phyloP scores from a whole-genome alignment of 2,797 vertebrate species.

The Rhinatrema bivittatum region DNA sequence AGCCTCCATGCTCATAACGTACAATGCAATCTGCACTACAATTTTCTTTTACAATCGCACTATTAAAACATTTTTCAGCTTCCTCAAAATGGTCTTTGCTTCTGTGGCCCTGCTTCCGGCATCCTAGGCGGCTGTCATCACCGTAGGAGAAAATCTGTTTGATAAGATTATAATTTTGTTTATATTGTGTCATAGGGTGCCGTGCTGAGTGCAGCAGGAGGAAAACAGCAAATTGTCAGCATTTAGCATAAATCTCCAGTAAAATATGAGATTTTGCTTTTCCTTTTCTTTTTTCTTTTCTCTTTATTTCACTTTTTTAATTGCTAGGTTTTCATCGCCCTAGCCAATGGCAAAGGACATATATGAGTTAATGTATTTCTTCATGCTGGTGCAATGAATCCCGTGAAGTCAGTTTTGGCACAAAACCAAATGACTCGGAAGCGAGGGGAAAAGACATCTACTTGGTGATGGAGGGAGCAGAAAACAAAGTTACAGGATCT shows the following conservation, averaged over 20 bases:
- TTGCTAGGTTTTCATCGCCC: too few relatives aligned
- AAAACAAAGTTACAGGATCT: too few relatives aligned
- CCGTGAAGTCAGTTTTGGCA: too few relatives aligned
- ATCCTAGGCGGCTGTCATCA: too few relatives aligned
- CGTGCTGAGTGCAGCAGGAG: constrained; percentile 32
- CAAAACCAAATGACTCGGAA: too few relatives aligned
- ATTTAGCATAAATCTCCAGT: constrained; percentile 18
- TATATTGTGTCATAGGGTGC: constrained; percentile 50
- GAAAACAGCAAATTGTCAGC: constrained; percentile 44
- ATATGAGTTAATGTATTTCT: too few relatives aligned
- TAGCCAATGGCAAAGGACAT: too few relatives aligned
- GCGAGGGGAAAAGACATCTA: too few relatives aligned
- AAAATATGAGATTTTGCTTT: constrained; percentile 19
- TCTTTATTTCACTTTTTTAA: too few relatives aligned
- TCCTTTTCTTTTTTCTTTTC: constrained; percentile 4
- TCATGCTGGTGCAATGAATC: too few relatives aligned
- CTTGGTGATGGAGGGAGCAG: too few relatives aligned
- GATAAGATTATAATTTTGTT: constrained; percentile 64
- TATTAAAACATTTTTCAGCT: constrained; percentile 31
- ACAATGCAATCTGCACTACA: too few relatives aligned
- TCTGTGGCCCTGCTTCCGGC: constrained; percentile 32
- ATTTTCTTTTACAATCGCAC: constrained; percentile 27
- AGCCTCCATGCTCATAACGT: background rate
- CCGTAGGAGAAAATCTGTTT: constrained; percentile 38
- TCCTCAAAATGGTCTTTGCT: constrained; percentile 39